Percentiles rank a stretch among this genome's conserved stretches.
Conservation (phyloP, 2,797 vertebrate genomes). For the Coluber constrictor region DNA sequence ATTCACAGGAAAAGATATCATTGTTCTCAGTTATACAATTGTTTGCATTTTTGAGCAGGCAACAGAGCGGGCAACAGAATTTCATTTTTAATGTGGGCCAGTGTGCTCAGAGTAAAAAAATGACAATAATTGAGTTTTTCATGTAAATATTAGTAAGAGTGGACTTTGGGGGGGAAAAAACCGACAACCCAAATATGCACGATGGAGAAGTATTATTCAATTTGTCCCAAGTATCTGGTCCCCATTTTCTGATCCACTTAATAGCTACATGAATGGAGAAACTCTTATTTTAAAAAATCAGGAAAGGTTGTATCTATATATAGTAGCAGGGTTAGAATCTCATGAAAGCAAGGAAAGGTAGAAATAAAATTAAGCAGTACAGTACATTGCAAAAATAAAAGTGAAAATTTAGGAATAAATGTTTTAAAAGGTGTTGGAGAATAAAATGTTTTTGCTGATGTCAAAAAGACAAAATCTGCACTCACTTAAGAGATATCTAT, state of each 20-base stretch:
- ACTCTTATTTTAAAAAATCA: not conserved
- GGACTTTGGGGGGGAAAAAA: too few species aligned
- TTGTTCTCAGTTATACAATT: not conserved
- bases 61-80: not conserved
- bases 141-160: not conserved
- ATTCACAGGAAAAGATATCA: fast-evolving
- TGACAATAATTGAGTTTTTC: not conserved
- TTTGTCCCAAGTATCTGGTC: not conserved
- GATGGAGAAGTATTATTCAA: not conserved
- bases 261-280: not conserved
- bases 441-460: not conserved
- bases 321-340: not conserved
- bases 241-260: not conserved
- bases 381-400: not conserved
- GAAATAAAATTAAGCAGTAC: not conserved
- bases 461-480: not conserved
- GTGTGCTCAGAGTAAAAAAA: not conserved
- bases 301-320: not conserved
- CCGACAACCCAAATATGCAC: not conserved
- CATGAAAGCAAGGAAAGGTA: not conserved
- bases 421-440: not conserved
- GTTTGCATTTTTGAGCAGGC: not conserved
- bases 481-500: not conserved
- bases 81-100: not conserved
- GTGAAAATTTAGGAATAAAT: not conserved